These are phyloP conservation scores for Muscicapa striata DNA, from an alignment of 2,797 vertebrate species.

Conservation along the genomic window DNA sequence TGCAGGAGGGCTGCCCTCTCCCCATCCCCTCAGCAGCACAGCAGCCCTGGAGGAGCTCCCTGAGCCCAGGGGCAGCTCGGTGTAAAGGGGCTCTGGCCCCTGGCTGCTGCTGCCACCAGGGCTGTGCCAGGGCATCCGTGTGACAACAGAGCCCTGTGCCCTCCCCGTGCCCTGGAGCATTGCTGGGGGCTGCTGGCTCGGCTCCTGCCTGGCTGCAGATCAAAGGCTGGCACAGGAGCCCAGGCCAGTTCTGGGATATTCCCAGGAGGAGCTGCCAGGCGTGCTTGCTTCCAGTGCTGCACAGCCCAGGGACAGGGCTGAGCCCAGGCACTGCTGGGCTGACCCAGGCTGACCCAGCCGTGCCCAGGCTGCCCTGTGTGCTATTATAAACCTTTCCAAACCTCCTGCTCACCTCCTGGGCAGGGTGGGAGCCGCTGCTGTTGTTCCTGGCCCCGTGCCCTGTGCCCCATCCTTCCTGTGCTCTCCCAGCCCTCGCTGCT, in stretches of 20 bases:
- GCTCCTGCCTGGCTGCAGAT: neutral
- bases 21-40: neutral
- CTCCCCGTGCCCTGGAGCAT: neutral
- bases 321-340: neutral
- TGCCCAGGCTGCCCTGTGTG: neutral
- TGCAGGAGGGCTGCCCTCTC: neutral
- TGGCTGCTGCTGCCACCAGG: accelerated
- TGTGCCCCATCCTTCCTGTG: slow-evolving; percentile 68
- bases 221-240: neutral
- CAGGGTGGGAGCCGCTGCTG: neutral
- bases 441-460: slow-evolving; percentile 40
- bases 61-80: neutral
- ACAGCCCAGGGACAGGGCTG: too few relatives aligned
- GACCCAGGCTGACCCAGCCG: neutral
- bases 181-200: neutral
- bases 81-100: neutral
- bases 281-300: neutral
- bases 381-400: neutral
- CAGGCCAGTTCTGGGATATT: accelerated
- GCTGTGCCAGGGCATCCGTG: neutral
- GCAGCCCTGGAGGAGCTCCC: neutral
- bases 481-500: slow-evolving; percentile 19
- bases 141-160: neutral
- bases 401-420: neutral
- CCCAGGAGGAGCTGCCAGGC: neutral